Evolutionary conservation across 2,797 vertebrate genomes (phyloP), one percentile per base, ranked within the genome.

Genomic region (Pogonophryne albipinna): DNA sequence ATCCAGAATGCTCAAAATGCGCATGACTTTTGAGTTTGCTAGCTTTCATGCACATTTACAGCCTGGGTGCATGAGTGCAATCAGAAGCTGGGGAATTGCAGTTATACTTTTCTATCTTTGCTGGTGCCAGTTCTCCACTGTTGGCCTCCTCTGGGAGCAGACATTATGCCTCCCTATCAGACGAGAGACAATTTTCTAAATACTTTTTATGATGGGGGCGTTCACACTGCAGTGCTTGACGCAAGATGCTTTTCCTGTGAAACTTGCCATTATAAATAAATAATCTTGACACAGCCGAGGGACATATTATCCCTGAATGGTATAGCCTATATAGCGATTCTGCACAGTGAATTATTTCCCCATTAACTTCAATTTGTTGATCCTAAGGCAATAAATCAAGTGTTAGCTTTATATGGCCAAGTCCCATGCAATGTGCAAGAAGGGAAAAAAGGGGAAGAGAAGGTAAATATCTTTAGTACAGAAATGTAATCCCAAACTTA

Each of bases 401-500:
- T 51, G 23, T 62, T 49, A 57, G 42, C 70, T 71, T 75, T 11
- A 50, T 61, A 41, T 62, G 50, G 34, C 47, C 41, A 59, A 46
- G n/a, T 46, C 66, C 78, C 19, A 27, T 70, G 65, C 56, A 23
- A 20, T 20, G 63, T 63, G 61, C 49, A 47, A 16, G 58, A 59
- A 65, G 50, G 23, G 31, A 23, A 61, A 74, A 46, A 60, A 47
- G 63, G 76, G 63, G 44, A 20, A 62, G 56, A 31, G 45, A 44
- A 57, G 59, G 57, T 79, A 82, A 88, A 83, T 83, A 86, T 14
- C 50, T 80, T 87, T 72, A 87, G 82, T 70, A 80, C 65, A 66
- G 47, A 71, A 67, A 59, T 78, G 70, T 69, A 63, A 49, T 17
- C 56, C 19, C 17, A 55, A 38, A 71, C 49, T 46, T 52, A 60